phyloP scores from a whole-genome alignment of 2,113 vertebrate genomes.

The Callionymus lyra region DNA sequence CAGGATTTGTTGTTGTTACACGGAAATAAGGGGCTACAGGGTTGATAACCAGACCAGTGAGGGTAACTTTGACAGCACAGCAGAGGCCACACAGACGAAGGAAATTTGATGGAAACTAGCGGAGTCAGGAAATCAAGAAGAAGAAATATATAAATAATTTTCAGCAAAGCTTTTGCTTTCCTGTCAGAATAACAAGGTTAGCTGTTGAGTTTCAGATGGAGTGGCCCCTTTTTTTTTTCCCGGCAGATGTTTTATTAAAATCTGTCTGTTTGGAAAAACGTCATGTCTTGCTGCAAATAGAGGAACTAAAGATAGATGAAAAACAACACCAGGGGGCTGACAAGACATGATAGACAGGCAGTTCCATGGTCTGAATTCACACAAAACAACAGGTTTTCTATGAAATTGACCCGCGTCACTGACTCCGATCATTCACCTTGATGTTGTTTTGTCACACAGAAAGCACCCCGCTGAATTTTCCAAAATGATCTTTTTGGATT shows the following conservation, averaged over 20 bases:
- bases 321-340: slow-evolving; percentile 20
- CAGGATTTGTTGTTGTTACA: slow-evolving; percentile 10
- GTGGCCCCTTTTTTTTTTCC: slow-evolving; percentile 20
- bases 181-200: slow-evolving; percentile 49
- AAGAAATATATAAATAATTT: neutral
- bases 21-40: slow-evolving; percentile 7
- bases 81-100: slow-evolving; percentile 6
- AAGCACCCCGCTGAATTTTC: slow-evolving; percentile 10
- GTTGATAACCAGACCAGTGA: slow-evolving; percentile 6
- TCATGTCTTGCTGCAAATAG: slow-evolving; percentile 16
- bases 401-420: slow-evolving; percentile 19
- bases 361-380: slow-evolving; percentile 6
- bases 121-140: too few species aligned
- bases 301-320: slow-evolving; percentile 21
- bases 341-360: slow-evolving; percentile 13
- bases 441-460: slow-evolving; percentile 13
- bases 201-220: slow-evolving; percentile 19
- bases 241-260: slow-evolving; percentile 42
- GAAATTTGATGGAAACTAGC: neutral
- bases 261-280: slow-evolving; percentile 40
- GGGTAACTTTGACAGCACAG: slow-evolving; percentile 20
- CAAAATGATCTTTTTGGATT: slow-evolving; percentile 15
- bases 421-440: slow-evolving; percentile 19
- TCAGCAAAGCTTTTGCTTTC: slow-evolving; percentile 7
- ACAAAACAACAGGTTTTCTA: slow-evolving; percentile 16